These are phyloP conservation scores for Elysia chlorotica DNA, from an alignment of 1,140 invertebrate species.

Conservation along the genomic window DNA sequence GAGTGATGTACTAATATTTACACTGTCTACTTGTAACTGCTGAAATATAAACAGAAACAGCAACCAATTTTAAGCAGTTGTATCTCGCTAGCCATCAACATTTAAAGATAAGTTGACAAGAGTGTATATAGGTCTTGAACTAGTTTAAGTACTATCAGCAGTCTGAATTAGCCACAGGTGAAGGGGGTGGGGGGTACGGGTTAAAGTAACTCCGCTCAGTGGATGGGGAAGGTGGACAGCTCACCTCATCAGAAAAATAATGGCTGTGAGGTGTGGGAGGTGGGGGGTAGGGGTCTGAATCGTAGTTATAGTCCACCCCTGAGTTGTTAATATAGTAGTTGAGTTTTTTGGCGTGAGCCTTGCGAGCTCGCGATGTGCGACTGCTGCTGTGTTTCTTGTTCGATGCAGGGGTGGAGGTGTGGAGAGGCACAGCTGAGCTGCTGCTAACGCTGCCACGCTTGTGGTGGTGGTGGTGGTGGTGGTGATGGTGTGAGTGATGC, in stretches of 20 bases:
- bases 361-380: neutral
- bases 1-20: no score
- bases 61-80: no score
- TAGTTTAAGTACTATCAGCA: no score
- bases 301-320: slow-evolving; percentile 67
- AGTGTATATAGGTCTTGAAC: no score
- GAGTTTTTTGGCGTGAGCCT: slow-evolving; percentile 23
- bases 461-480: no score
- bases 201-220: slow-evolving; percentile 70
- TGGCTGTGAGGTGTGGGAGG: slow-evolving; percentile 77
- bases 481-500: no score
- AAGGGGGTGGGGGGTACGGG: slow-evolving; percentile 75
- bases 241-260: slow-evolving; percentile 71
- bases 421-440: neutral
- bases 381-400: slow-evolving; percentile 8
- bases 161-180: slow-evolving; percentile 65
- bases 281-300: slow-evolving; percentile 75
- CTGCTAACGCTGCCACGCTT: no score
- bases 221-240: slow-evolving; percentile 78
- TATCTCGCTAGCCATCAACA: no score
- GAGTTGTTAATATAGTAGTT: slow-evolving; percentile 45
- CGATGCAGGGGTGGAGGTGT: neutral
- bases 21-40: no score
- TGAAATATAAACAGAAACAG: no score
- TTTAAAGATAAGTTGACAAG: no score